Base-by-base conservation (phyloP, 1,140 invertebrate genomes). In the Sarcophaga peregrina region DNA sequence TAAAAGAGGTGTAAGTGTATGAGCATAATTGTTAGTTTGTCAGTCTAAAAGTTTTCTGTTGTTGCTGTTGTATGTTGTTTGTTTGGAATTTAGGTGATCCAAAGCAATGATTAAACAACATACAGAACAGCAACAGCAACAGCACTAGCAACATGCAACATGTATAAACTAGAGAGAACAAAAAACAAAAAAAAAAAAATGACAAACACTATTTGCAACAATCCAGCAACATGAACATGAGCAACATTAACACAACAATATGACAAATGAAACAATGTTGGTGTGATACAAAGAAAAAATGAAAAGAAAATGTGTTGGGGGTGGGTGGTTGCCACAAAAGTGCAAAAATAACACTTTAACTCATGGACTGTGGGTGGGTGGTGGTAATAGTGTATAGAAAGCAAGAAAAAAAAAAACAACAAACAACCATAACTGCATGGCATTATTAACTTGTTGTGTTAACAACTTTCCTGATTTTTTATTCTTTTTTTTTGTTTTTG, bases 211-310 rank as follows among this genome's bases (percentile, higher is more conserved):
- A 68, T n/a, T 20, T 8, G 20, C 62, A 68, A n/a, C 54, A 58
- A 10, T n/a, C n/a, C 52, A 58, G 52, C 52, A 58, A 11, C 10
- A 58, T 15, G n/a, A 11, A 58, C 52, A 37, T 58, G 7, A 58
- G n/a, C 54, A 58, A n/a, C n/a, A 58, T 15, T 47, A 76, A 76
- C 74, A 76, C 54, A 50, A 78, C n/a, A 15, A 78, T 78, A 50
- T 78, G 75, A 78, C 75, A 78, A 78, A 78, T 78, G 47, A 78
- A 78, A 78, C 75, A 48, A 78, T 58, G 62, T 68, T 68, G 25
- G 25, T 37, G 25, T 37, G 25, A 37, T 37, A 25, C 7, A 68
- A 68, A 15, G 17, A 68, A 17, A 68, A 8, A 68, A 11, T 20
- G 17, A 20, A 10, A 13, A 78, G 17, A 52, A 45, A 78, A 52